A percentile compares a stretch with the other conserved stretches of the same genome.
Evolutionary conservation across 2,888 invertebrate genomes (phyloP).

Genomic region (Malthinus flaveolus): DNA sequence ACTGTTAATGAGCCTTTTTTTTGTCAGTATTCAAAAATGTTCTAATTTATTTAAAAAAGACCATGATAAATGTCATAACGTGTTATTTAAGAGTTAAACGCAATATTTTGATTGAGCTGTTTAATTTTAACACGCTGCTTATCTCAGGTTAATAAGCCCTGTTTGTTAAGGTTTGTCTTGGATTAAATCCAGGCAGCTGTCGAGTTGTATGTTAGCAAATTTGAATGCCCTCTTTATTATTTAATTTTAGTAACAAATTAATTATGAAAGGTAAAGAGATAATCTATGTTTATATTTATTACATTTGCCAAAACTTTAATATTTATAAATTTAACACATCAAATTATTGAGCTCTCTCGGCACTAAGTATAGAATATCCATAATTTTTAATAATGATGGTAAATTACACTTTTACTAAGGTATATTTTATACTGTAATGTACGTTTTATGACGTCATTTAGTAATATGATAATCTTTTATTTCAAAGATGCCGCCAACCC

Average conservation of each 20-base stretch:
- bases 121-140: conserved; percentile 24
- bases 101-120: conserved; percentile 19
- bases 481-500: conserved; percentile 53
- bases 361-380: conserved; percentile 3
- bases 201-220: conserved; percentile 28
- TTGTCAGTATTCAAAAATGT: too few relatives aligned
- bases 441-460: conserved; percentile 42
- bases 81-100: too few relatives aligned
- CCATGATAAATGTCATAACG: too few relatives aligned
- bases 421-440: not conserved
- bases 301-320: conserved; percentile 16
- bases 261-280: conserved; percentile 30
- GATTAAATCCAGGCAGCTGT: conserved; percentile 32
- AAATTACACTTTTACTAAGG: conserved; percentile 21
- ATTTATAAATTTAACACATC: not conserved
- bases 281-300: conserved; percentile 1
- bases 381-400: conserved; percentile 19
- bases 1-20: too few relatives aligned
- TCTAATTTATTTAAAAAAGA: too few relatives aligned
- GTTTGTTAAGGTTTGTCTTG: conserved; percentile 27
- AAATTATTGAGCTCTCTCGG: not conserved
- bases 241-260: conserved; percentile 26
- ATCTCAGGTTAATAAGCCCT: conserved; percentile 26
- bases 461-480: conserved; percentile 39
- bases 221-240: conserved; percentile 26